Conservation (phyloP, 2,888 invertebrate species). For the Scaptomyza flava region DNA sequence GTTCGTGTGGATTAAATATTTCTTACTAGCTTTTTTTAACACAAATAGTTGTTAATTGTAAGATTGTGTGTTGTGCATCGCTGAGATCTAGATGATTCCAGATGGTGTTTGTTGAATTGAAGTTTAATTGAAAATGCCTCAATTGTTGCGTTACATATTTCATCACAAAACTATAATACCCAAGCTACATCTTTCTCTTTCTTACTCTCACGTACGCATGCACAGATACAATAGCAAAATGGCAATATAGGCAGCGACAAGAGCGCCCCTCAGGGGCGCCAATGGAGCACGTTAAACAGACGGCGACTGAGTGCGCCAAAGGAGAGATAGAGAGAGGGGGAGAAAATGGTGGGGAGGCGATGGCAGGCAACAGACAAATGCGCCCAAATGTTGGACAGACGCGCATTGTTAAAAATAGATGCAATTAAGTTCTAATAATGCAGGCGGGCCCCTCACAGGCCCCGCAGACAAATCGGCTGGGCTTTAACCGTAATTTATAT, state of each 20-base stretch:
- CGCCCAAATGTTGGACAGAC: constrained; percentile 61
- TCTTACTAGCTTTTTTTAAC: not conserved
- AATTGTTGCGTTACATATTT: constrained; percentile 19
- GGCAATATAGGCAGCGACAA: constrained; percentile 43
- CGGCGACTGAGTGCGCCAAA: constrained; percentile 6
- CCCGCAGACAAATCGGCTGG: constrained; percentile 12
- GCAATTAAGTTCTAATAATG: constrained; percentile 78
- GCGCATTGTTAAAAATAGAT: constrained; percentile 73
- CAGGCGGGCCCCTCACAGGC: constrained; percentile 37
- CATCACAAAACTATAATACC: constrained; percentile 18
- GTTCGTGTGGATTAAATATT: too few relatives aligned
- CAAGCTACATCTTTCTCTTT: constrained; percentile 5
- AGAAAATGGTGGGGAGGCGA: not conserved
- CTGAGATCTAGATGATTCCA: not conserved
- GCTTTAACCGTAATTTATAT: constrained; percentile 45
- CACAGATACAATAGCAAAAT: constrained; percentile 37
- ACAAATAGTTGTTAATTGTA: not conserved
- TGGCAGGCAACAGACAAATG: constrained; percentile 34
- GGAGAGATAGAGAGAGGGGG: not conserved
- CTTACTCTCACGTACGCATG: constrained; percentile 11
- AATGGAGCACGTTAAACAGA: constrained; percentile 35
- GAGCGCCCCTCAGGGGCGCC: constrained; percentile 40
- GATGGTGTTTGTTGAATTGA: not conserved
- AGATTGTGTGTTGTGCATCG: not conserved
- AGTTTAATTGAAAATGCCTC: too few relatives aligned